phyloP scores from a whole-genome alignment of 2,888 invertebrate genomes.

The Arge pagana region DNA sequence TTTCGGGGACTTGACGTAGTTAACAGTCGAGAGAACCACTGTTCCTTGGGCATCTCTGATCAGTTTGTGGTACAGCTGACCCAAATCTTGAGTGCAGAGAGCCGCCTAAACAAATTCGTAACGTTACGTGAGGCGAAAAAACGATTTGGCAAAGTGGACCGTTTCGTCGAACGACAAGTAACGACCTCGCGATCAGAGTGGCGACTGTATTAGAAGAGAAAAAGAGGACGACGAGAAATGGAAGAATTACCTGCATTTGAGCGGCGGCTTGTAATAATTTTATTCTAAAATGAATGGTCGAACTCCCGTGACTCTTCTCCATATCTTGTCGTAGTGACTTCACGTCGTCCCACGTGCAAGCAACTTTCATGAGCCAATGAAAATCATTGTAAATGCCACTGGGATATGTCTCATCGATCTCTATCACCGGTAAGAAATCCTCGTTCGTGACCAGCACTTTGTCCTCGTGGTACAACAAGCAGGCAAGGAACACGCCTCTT shows the following conservation, averaged over 20 bases:
- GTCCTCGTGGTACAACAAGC: constrained; percentile 93
- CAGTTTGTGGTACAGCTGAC: constrained; percentile 92
- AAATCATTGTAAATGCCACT: constrained; percentile 90
- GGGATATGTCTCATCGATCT: constrained; percentile 95
- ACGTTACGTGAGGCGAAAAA: no score
- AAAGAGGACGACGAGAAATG: not conserved
- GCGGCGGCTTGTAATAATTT: constrained; percentile 91
- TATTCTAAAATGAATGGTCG: constrained; percentile 84
- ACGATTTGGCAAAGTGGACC: no score
- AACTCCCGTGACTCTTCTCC: constrained; percentile 91
- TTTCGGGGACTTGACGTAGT: constrained; percentile 80
- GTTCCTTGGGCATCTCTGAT: constrained; percentile 88
- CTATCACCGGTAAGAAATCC: constrained; percentile 94
- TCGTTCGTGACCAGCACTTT: constrained; percentile 95
- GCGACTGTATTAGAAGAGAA: not conserved
- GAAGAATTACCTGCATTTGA: constrained; percentile 72
- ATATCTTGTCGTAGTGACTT: constrained; percentile 89
- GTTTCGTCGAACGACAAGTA: not conserved
- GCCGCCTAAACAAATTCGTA: constrained; percentile 68
- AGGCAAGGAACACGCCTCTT: constrained; percentile 91
- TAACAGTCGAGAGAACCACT: constrained; percentile 86
- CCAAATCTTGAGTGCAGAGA: constrained; percentile 89
- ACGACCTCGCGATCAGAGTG: not conserved
- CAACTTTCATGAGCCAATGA: constrained; percentile 98
- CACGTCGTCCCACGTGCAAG: constrained; percentile 96